phyloP scores from a whole-genome alignment of 2,797 vertebrate species.

The Atherinosoma microstoma region DNA sequence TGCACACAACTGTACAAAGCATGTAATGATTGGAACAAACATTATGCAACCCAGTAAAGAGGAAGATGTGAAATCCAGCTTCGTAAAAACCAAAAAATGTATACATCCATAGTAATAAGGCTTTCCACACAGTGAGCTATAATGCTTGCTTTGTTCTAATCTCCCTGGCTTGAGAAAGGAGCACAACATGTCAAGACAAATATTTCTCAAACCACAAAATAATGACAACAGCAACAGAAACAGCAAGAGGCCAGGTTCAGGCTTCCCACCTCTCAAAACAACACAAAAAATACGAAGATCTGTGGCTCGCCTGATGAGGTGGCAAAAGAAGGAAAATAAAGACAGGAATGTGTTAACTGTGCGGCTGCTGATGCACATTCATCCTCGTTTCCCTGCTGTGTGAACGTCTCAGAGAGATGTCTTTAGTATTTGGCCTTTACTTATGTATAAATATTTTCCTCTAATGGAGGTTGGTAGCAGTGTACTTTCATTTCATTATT shows the following conservation, averaged over 20 bases:
- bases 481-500: too few species aligned
- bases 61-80: slow-evolving; percentile 30
- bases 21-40: slow-evolving; percentile 8
- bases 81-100: too few species aligned
- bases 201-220: slow-evolving; percentile 76
- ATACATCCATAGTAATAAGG: slow-evolving; percentile 22
- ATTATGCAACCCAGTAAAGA: slow-evolving; percentile 33
- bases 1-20: slow-evolving; percentile 1
- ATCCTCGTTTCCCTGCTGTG: background rate
- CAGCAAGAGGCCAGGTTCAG: slow-evolving; percentile 46
- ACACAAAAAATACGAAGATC: slow-evolving; percentile 47
- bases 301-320: slow-evolving; percentile 49
- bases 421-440: background rate
- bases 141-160: slow-evolving; percentile 76
- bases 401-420: background rate
- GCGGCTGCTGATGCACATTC: slow-evolving; percentile 19
- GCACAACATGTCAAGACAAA: slow-evolving; percentile 77
- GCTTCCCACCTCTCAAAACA: slow-evolving; percentile 32
- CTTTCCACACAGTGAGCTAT: slow-evolving; percentile 53
- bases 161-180: slow-evolving; percentile 66
- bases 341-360: slow-evolving; percentile 32
- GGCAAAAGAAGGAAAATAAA: slow-evolving; percentile 32
- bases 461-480: too few species aligned
- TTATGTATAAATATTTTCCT: too few species aligned
- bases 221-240: slow-evolving; percentile 68